These are phyloP conservation scores for Sciurus niger DNA, from an alignment of 2,113 vertebrate genomes.

Conservation along the genomic window DNA sequence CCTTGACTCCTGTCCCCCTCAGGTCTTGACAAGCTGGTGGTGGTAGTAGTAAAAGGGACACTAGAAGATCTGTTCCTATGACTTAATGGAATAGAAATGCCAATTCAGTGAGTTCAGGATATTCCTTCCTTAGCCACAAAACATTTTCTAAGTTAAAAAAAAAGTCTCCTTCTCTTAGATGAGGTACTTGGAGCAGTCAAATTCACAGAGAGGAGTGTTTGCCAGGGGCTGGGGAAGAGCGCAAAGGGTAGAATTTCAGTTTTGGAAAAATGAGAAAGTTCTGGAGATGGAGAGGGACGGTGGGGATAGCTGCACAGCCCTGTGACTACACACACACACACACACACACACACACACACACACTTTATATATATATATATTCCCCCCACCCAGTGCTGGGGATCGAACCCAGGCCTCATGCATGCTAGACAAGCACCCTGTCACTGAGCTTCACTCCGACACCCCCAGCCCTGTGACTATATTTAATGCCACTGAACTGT, in stretches of 20 bases:
- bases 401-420: neutral
- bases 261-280: neutral
- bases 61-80: neutral
- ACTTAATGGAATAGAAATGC: neutral
- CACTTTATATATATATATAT: neutral
- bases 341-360: neutral
- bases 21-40: neutral
- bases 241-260: neutral
- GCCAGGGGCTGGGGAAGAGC: no score
- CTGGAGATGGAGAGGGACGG: neutral
- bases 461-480: neutral
- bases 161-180: neutral
- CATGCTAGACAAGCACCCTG: neutral
- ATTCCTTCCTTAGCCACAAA: neutral
- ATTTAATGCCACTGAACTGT: neutral
- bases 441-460: neutral
- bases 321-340: neutral
- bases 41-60: no score
- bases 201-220: neutral
- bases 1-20: neutral
- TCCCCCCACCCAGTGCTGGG: no score
- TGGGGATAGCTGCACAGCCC: fast-evolving
- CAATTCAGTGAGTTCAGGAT: neutral
- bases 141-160: neutral
- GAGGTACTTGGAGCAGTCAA: neutral